These are phyloP conservation scores for Tapirus terrestris DNA, from an alignment of 2,113 vertebrate genomes.

Conservation along the genomic window DNA sequence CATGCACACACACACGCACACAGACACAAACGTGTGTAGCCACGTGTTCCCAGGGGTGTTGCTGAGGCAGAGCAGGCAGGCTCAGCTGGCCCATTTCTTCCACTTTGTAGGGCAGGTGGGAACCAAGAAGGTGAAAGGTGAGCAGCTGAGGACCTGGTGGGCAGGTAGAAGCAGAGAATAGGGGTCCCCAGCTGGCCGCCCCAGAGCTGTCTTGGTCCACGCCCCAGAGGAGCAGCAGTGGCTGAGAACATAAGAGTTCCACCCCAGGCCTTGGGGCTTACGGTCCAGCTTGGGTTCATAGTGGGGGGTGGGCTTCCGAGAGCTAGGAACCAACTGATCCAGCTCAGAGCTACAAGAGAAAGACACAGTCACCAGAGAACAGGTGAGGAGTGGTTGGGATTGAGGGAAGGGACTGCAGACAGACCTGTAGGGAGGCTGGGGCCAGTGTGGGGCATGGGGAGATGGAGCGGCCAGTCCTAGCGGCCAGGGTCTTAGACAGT, in stretches of 20 bases:
- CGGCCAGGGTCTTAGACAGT: background rate
- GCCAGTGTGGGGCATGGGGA: background rate
- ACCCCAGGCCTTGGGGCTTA: too few relatives aligned
- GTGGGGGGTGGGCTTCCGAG: background rate
- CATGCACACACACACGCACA: too few relatives aligned
- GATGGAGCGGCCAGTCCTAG: background rate
- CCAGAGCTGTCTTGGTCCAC: background rate
- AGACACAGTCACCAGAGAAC: background rate
- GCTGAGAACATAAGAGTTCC: background rate
- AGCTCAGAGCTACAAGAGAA: background rate
- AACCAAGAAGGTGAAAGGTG: background rate
- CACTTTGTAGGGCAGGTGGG: background rate
- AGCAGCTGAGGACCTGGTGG: background rate
- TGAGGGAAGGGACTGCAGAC: background rate
- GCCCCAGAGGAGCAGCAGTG: too few relatives aligned
- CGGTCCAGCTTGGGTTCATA: background rate
- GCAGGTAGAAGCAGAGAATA: background rate
- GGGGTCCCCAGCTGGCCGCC: background rate
- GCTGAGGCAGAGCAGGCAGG: background rate
- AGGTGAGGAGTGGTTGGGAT: background rate
- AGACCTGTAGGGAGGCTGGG: background rate
- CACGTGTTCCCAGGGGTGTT: background rate
- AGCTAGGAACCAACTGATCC: background rate
- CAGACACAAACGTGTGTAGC: rapidly evolving
- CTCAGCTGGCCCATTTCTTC: background rate